A percentile compares a stretch with the other conserved stretches of the same genome.
Conservation (phyloP, 2,797 vertebrate species). For the Thripadectes ignobilis region DNA sequence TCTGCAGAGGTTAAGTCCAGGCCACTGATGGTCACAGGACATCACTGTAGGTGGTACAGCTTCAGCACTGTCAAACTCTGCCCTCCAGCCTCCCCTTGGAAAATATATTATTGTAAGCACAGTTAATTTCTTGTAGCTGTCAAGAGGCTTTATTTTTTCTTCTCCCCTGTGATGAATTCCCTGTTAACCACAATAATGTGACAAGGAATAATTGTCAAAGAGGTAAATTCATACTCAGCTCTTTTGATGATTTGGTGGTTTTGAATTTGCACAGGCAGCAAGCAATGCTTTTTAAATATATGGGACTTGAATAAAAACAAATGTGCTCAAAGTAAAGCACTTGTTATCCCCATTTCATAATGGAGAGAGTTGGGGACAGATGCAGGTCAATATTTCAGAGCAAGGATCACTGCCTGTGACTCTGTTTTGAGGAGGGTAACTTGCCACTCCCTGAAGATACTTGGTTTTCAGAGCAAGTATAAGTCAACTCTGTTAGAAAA, state of each 20-base stretch:
- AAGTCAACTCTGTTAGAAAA: neutral
- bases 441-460: neutral
- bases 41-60: neutral
- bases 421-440: neutral
- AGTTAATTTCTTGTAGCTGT: conserved; percentile 26
- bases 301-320: conserved; percentile 26
- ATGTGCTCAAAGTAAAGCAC: neutral
- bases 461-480: neutral
- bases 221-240: conserved; percentile 28
- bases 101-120: neutral
- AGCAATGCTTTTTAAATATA: neutral
- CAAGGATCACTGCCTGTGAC: neutral
- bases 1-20: neutral
- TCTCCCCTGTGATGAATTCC: conserved; percentile 16
- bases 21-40: neutral
- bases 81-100: neutral
- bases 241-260: conserved; percentile 52
- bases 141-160: conserved; percentile 8
- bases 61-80: neutral
- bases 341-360: neutral
- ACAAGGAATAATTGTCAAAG: conserved; percentile 58
- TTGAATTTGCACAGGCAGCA: conserved; percentile 40
- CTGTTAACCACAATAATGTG: conserved; percentile 21
- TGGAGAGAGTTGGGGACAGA: neutral
- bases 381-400: neutral